Evolutionary conservation across 1,140 invertebrate genomes (phyloP).

Genomic region (Dendrolimus punctatus): DNA sequence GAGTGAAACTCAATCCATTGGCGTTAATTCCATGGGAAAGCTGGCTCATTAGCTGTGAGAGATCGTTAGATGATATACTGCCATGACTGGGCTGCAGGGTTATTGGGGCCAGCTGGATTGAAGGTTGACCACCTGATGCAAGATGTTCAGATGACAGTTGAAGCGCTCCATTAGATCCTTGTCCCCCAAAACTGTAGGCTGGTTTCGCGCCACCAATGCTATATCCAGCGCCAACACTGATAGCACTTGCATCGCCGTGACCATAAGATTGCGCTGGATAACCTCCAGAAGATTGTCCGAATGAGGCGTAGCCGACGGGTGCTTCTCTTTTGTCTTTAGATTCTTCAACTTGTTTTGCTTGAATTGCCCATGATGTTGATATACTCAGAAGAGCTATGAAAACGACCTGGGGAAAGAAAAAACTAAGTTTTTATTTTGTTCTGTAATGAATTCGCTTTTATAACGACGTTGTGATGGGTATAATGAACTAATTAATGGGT

Average conservation of each 20-base stretch:
- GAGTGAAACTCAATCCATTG: conserved; percentile 39
- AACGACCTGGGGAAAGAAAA: conserved; percentile 43
- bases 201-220: conserved; percentile 58
- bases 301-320: conserved; percentile 28
- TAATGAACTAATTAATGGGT: too few relatives aligned
- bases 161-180: conserved; percentile 31
- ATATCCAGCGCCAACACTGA: conserved; percentile 61
- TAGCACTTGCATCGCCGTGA: conserved; percentile 47
- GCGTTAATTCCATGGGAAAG: conserved; percentile 46
- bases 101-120: conserved; percentile 52
- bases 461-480: too few relatives aligned
- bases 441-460: too few relatives aligned
- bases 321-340: conserved; percentile 58
- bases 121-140: conserved; percentile 33
- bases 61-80: conserved; percentile 36
- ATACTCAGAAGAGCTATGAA: conserved; percentile 42
- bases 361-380: conserved; percentile 45
- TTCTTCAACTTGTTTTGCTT: conserved; percentile 41
- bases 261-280: conserved; percentile 30
- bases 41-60: conserved; percentile 58
- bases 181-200: conserved; percentile 37
- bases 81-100: conserved; percentile 44
- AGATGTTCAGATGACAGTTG: conserved; percentile 41
- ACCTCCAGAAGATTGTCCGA: conserved; percentile 10
- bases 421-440: not conserved